Conservation (phyloP, 2,113 vertebrate genomes). For the human (Homo sapiens) region GRCh38 chr19:45416501-45417000, state of each 20-base stretch:
- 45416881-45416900: slow-evolving; percentile 93
- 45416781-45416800: background rate
- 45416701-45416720: background rate
- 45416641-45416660: background rate
- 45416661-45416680: background rate
- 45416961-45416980: no score
- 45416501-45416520: background rate
- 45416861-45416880: slow-evolving; percentile 92
- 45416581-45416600: background rate
- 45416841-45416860: slow-evolving; percentile 93
- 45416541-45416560: background rate
- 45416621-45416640: background rate
- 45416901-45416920: background rate
- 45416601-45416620: background rate
- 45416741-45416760: background rate
- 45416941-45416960: no score
- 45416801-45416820: slow-evolving; percentile 75
- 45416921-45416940: background rate
- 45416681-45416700: background rate
- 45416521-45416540: background rate
- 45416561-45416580: background rate
- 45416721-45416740: background rate
- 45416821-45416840: slow-evolving; percentile 95
- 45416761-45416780: background rate
- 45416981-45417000: no score